Evolutionary conservation across 2,888 invertebrate genomes (phyloP), one percentile per base, ranked within the genome.

Genomic region (Axea sp.): DNA sequence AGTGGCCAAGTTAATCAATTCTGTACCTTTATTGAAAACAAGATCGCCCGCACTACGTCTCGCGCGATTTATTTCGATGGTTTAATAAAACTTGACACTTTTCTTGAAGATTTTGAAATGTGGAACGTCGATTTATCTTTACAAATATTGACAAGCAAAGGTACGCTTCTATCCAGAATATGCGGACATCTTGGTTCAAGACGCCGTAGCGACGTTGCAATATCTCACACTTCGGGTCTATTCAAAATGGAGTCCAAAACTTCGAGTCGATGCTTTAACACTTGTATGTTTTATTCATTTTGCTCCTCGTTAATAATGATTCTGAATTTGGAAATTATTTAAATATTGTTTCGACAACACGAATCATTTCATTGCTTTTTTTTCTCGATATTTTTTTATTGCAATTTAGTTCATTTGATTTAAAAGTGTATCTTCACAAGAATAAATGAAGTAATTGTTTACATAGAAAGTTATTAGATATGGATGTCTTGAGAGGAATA

Each of bases 81-180:
- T 6, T 22, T 19, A 1, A 15, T 4, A 6, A 7, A 28, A 19
- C n/a, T 28, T 15, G 7, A 5, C 22, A 30, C 7, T 4, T 2
- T 26, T 11, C 15, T 28, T 11, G 14, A 0, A 0, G 22, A 12
- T 7, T 28, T 45, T 14, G 24, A 35, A 24, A 26, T n/a, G 41
- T 12, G 11, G 1, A 31, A 14, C 19, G 9, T 45, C 14, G 47
- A 28, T 28, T 19, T 37, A 60, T 49, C 62, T 75, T 73, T 59
- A 62, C 51, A 76, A 77, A 77, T 82, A 77, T 82, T 81, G 81
- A 82, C 82, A 81, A 76, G 17, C 75, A 28, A 71, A 73, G 78
- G 78, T 77, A 80, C 81, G 80, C 82, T 82, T 81, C 82, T 73
- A 71, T 47, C 51, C 43, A 47, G 73, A 71, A 73, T 19, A 41